phyloP scores from a whole-genome alignment of 1,140 invertebrate species.

The Brachionus asplanchnoidis region DNA sequence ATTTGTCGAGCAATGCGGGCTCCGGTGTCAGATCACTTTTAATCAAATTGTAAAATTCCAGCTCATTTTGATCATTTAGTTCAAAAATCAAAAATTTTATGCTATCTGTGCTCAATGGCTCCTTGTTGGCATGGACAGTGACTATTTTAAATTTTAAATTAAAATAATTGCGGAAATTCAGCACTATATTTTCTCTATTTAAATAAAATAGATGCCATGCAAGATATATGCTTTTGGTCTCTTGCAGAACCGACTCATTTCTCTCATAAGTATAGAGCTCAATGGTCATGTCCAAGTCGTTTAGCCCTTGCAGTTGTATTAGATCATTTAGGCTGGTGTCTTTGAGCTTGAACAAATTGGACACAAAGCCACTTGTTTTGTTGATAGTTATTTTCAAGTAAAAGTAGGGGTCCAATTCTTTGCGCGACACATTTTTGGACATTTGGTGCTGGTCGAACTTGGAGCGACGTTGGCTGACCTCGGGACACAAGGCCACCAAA shows the following conservation, averaged over 20 bases:
- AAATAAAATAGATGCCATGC: not conserved
- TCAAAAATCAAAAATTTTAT: not conserved
- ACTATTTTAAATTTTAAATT: slow-evolving; percentile 5
- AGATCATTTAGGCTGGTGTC: not conserved
- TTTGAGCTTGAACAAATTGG: not conserved
- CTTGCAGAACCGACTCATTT: not conserved
- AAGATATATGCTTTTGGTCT: not conserved
- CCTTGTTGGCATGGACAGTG: not conserved
- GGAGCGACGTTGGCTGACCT: not conserved
- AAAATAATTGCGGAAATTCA: not conserved
- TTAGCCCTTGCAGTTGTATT: not conserved
- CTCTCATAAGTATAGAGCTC: not conserved
- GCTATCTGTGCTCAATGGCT: not conserved
- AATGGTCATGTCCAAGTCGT: not conserved
- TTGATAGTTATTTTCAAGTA: not conserved
- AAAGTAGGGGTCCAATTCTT: not conserved
- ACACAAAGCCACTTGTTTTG: not conserved
- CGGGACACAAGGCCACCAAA: not conserved
- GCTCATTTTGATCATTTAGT: slow-evolving; percentile 9
- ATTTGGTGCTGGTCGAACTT: slow-evolving; percentile 22
- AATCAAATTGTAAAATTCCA: slow-evolving; percentile 17
- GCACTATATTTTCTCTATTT: not conserved
- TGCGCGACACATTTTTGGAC: not conserved
- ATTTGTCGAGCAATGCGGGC: not conserved
- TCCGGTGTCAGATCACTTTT: not conserved